Evolutionary conservation across 2,113 vertebrate genomes (phyloP), one percentile per base, ranked within the genome.

Genomic region (Tachycineta bicolor): DNA sequence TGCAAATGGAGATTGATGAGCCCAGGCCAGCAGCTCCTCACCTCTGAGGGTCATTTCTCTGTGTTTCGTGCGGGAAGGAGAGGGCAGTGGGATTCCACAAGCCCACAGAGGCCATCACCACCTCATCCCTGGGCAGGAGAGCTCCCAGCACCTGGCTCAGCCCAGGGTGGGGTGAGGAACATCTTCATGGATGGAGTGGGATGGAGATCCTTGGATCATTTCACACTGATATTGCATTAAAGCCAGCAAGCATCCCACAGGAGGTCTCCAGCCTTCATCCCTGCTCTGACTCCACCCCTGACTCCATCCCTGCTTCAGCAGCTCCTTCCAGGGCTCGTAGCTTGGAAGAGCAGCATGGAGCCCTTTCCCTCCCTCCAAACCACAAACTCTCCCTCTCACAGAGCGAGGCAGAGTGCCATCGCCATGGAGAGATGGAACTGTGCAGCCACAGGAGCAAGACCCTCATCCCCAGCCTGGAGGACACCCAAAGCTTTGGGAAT

Each of bases 1-100:
- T 84, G 77, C 78, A 89, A 79, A 92, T 63, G 41, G 79, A 91
- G 95, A 91, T 94, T 37, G 82, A 86, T 92, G 93, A 93, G 80
- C 26, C 50, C 77, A 47, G 53, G 53, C 31, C 3, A 28, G 73
- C 10, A 0, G 79, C 75, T 93, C 86, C 37, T 83, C 75, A 71
- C 83, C 86, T 73, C 79, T 12, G 63, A 80, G 80, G 91, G 55
- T 55, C 47, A 39, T 60, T 74, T 33, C 55, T 41, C 52, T 5
- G 8, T 46, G 44, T 19, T 83, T 34, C 44, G 0, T 0, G 0
- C 19, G 18, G 34, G 18, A 12, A 63, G 77, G 37, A 74, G 53
- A 1, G 81, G 69, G 74, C 78, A 83, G 63, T 1, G 9, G 58
- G 81, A 62, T 56, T 29, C 44, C 7, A 2, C 7, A 53, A 68